Percentiles rank a stretch among this genome's conserved stretches.
Conservation (phyloP, 2,888 invertebrate species). For the Tholera decimalis region DNA sequence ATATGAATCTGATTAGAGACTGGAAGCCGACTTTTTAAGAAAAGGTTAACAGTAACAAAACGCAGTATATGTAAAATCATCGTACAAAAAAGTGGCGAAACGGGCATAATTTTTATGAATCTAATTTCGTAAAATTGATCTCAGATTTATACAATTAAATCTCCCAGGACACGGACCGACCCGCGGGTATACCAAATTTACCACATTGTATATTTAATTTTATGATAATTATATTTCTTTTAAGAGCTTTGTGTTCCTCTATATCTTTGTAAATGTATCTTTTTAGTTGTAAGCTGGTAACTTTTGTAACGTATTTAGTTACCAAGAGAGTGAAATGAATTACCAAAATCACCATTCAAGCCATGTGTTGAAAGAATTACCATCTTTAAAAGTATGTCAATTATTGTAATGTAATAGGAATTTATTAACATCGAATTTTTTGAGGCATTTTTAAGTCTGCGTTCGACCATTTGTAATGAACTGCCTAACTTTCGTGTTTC, state of each 20-base stretch:
- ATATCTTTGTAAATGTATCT: conserved; percentile 80
- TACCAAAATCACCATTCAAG: conserved; percentile 61
- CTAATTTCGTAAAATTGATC: conserved; percentile 83
- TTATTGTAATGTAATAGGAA: conserved; percentile 50
- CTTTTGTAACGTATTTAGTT: conserved; percentile 57
- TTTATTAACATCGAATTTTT: conserved; percentile 27
- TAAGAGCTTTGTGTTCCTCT: conserved; percentile 89
- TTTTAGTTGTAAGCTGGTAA: conserved; percentile 62
- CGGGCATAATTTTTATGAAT: conserved; percentile 73
- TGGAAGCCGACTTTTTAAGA: background rate
- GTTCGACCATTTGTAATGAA: conserved; percentile 38
- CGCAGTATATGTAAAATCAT: conserved; percentile 29
- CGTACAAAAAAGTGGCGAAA: conserved; percentile 50
- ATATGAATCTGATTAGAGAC: background rate
- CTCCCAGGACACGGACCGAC: conserved; percentile 76
- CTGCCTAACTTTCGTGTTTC: conserved; percentile 31
- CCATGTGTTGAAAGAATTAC: conserved; percentile 40
- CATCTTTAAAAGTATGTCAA: conserved; percentile 59
- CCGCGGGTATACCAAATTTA: conserved; percentile 87
- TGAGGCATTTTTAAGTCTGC: conserved; percentile 26
- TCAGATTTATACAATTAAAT: conserved; percentile 77
- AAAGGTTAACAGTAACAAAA: no score
- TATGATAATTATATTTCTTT: conserved; percentile 69
- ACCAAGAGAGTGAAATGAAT: conserved; percentile 60
- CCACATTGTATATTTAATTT: conserved; percentile 83